Base-by-base conservation (phyloP, 2,113 vertebrate species). In the Sciurus niger region DNA sequence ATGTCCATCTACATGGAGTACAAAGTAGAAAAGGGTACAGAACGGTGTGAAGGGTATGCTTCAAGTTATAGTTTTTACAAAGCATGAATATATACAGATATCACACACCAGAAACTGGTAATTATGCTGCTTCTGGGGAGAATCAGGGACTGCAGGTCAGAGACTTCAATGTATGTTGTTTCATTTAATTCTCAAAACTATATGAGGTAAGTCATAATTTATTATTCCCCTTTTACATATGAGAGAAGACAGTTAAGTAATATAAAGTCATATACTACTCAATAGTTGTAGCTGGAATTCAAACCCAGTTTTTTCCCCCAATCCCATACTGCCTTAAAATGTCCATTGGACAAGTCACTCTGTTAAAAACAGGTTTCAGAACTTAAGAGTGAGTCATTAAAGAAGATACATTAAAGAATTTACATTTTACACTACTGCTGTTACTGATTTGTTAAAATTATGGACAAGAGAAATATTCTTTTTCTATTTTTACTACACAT, bases 281-380 rank as follows among this genome's bases (percentile, higher is more conserved):
- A 93, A 80, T 40, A 72, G 37, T 40, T 84, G 18, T 22, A 87
- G 13, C 13, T 94, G 78, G 63, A 86, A 95, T 90, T 60, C 24
- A 77, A 77, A 92, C 37, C 20, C 34, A 89, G 60, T 43, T 74
- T 73, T 90, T 67, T 32, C 18, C n/a, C 14, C 14, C 67, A 80
- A 53, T 51, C 24, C 63, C 24, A 34, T 65, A 92, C 24, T 90
- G 85, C 65, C 68, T 72, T 93, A 68, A 83, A 89, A 94, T 43
- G 40, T 12, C 40, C 30, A 88, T 14, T 91, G 30, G 12, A 43
- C 28, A 74, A 95, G 58, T 70, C 74, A 84, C 53, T 87, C 32
- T 74, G 30, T 80, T 79, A 87, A 82, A 84, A 86, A 82, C 6
- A 63, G 37, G 30, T 68, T 89, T 72, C 60, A 89, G 30, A 80